phyloP scores from a whole-genome alignment of 2,113 vertebrate genomes.

The Indicator indicator region DNA sequence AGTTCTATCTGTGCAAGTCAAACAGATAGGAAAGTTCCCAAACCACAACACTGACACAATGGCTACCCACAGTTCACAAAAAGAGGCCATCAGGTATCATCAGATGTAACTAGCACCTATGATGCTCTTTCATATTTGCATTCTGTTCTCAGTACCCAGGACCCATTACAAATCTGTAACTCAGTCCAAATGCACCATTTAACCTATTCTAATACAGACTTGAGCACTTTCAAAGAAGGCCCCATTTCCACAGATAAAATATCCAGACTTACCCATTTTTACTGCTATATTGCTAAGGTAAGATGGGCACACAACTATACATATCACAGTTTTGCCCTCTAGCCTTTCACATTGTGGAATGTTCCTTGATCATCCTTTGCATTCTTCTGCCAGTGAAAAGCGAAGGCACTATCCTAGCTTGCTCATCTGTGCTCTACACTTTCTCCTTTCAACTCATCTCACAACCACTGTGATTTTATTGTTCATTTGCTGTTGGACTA shows the following conservation, averaged over 20 bases:
- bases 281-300: background rate
- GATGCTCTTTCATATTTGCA: background rate
- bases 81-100: background rate
- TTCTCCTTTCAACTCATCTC: conserved; percentile 1
- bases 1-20: background rate
- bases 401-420: background rate
- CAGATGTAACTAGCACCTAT: accelerated
- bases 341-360: background rate
- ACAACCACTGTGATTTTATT: background rate
- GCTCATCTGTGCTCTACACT: background rate
- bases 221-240: background rate
- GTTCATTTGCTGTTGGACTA: conserved; percentile 2
- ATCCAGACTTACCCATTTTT: background rate
- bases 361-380: background rate
- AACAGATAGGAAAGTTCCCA: background rate
- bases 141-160: background rate
- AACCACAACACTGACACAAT: accelerated
- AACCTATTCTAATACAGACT: background rate
- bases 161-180: background rate
- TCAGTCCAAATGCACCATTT: background rate
- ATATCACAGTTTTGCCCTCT: background rate
- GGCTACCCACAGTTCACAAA: accelerated
- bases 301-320: background rate
- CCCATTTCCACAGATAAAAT: background rate
- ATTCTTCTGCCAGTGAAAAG: background rate